Evolutionary conservation across 2,888 invertebrate species (phyloP), one percentile per base, ranked within the genome.

Genomic region (Mayetiola destructor): DNA sequence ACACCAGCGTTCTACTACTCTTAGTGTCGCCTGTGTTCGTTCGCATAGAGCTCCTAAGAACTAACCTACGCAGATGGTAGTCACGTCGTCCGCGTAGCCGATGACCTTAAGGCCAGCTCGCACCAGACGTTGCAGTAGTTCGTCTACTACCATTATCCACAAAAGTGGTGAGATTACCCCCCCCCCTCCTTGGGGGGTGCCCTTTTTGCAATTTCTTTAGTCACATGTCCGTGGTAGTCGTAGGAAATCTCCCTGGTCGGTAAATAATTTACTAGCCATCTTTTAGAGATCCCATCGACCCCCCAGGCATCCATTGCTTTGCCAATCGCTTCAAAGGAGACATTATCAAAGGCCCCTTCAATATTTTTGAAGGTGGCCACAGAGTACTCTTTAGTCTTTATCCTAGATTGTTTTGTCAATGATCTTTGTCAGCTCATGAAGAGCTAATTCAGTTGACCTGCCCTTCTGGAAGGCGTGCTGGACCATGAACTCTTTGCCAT

Each of bases 391-490:
- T 39, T 39, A 3, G 16, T 3, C 16, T 5, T 6, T 39, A n/a
- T n/a, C n/a, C n/a, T n/a, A n/a, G n/a, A 39, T 39, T 3, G 39
- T 16, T 3, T 39, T 20, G 18, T 39, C 39, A 18, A 39, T 10
- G 6, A 39, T 39, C 2, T 2, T 16, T 39, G 16, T 18, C 10
- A 55, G 20, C 8, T 30, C 14, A 10, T 55, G 55, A 16, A 55
- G 29, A 3, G 55, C 37, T 16, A 16, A 9, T 61, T 32, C 60
- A 12, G 60, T 59, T 1, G 62, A 63, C 23, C 32, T 60, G 1
- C 60, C 61, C 5, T 56, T 42, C 55, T 59, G 58, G 27, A 64
- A 63, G 1, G 64, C 63, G 59, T 61, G 59, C 55, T 63, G 61
- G 0, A 59, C 21, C 1, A 4, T 8, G n/a, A 61, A 57, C 2